Base-by-base conservation (phyloP, 2,888 invertebrate genomes). In the Cataglyphis rosenhaueri region DNA sequence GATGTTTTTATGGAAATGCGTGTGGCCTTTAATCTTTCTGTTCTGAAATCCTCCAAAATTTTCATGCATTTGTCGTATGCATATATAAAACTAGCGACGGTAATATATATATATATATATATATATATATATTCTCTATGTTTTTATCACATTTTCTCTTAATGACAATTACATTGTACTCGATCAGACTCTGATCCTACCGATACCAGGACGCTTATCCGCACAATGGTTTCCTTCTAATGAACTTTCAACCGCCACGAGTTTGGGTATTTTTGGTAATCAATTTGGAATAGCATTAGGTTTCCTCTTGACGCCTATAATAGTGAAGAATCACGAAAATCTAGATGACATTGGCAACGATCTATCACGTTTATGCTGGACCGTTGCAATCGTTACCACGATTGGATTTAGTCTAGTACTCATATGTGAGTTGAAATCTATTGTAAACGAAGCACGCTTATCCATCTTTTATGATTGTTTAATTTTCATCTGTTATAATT, bases 251-350 rank as follows among this genome's bases (percentile, higher is more conserved):
- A 96, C 96, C 1, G 97, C 97, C 0, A 97, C 97, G 88, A 96
- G 97, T 64, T 95, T 97, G 29, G 97, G 97, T 3, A 96, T 97
- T 29, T 97, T 97, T 91, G 97, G 97, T 6, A 96, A 96, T 90
- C 97, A 97, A 95, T 93, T 97, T n/a, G 95, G 97, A 0, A 95
- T 96, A 57, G 97, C 97, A 0, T 91, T 97, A 0, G 97, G 97
- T 68, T 98, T 97, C 92, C 94, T 97, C 8, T 84, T 97, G 6
- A 96, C 97, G 0, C 97, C 97, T 0, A 93, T 96, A 79, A 85
- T 96, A 32, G 95, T 96, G 1, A 93, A 89, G 83, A 95, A 95
- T 88, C 94, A 95, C 41, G 95, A 95, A 1, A 93, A 95, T 55
- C 61, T 94, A 0, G 95, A 94, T 0, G 93, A 94, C 6, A 95